phyloP scores from a whole-genome alignment of 2,888 invertebrate genomes.

The Escarpia spicata region DNA sequence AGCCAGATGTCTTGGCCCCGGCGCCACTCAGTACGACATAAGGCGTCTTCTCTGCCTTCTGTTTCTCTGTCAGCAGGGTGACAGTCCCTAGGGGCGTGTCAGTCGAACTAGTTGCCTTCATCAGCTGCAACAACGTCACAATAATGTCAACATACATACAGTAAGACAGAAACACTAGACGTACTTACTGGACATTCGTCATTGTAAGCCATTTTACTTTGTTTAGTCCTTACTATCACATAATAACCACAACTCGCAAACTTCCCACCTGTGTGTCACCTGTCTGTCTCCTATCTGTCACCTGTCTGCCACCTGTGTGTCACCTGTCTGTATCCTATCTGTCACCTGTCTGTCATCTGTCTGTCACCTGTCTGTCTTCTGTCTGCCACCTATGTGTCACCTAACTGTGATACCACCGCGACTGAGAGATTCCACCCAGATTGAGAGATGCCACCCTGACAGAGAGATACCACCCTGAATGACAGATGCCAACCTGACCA shows the following conservation, averaged over 20 bases:
- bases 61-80: slow-evolving; percentile 92
- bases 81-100: slow-evolving; percentile 96
- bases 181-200: not conserved
- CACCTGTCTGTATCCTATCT: not conserved
- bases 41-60: slow-evolving; percentile 91
- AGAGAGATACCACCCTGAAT: not conserved
- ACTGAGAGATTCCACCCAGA: no score
- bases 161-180: no score
- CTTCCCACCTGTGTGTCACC: no score
- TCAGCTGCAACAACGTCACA: slow-evolving; percentile 71
- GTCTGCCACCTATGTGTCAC: slow-evolving; percentile 41
- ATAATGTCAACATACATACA: not conserved
- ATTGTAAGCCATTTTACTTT: not conserved
- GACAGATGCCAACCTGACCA: not conserved
- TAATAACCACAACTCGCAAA: no score
- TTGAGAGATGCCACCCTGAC: not conserved
- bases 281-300: not conserved
- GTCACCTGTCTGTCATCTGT: not conserved
- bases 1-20: slow-evolving; percentile 29
- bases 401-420: not conserved
- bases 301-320: no score
- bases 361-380: slow-evolving; percentile 59
- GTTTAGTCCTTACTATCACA: no score
- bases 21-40: slow-evolving; percentile 90
- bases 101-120: slow-evolving; percentile 97